Conservation (phyloP, 2,888 invertebrate species). For the Acrobeloides nanus region DNA sequence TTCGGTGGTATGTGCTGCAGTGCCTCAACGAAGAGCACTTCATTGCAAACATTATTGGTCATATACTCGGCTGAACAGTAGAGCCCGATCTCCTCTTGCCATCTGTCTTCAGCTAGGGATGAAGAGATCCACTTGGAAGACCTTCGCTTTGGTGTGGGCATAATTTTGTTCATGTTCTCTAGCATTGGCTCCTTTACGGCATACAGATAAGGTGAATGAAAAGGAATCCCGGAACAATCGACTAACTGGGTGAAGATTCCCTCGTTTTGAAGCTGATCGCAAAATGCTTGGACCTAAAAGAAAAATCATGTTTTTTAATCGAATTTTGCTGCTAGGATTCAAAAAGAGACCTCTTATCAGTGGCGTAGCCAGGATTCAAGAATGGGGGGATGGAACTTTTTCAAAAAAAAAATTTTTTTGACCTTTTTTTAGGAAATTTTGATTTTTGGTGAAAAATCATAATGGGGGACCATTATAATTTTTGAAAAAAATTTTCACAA, state of each 20-base stretch:
- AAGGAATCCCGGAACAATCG: constrained; percentile 80
- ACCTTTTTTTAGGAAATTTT: too few species aligned
- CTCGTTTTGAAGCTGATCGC: constrained; percentile 59
- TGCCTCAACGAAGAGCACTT: constrained; percentile 65
- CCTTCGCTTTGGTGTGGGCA: constrained; percentile 57
- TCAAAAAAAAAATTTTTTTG: too few species aligned
- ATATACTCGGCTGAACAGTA: constrained; percentile 85
- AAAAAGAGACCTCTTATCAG: too few species aligned
- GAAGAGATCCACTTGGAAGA: constrained; percentile 81
- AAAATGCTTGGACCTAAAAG: constrained; percentile 22
- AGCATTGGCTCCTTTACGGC: constrained; percentile 73
- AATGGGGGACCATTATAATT: too few species aligned
- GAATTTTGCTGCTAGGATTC: too few species aligned
- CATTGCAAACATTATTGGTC: constrained; percentile 57
- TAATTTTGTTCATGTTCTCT: constrained; percentile 39
- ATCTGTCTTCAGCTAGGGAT: constrained; percentile 77
- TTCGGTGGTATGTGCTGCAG: constrained; percentile 74
- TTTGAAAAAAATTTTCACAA: too few species aligned
- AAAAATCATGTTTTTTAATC: too few species aligned
- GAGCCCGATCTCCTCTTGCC: constrained; percentile 66
- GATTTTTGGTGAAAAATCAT: too few species aligned
- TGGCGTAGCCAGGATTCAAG: too few species aligned
- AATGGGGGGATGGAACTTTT: too few species aligned
- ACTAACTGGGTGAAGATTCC: constrained; percentile 62
- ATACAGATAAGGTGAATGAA: constrained; percentile 84